Conservation (phyloP, 2,113 vertebrate genomes). For the Tychaedon coryphoeus region DNA sequence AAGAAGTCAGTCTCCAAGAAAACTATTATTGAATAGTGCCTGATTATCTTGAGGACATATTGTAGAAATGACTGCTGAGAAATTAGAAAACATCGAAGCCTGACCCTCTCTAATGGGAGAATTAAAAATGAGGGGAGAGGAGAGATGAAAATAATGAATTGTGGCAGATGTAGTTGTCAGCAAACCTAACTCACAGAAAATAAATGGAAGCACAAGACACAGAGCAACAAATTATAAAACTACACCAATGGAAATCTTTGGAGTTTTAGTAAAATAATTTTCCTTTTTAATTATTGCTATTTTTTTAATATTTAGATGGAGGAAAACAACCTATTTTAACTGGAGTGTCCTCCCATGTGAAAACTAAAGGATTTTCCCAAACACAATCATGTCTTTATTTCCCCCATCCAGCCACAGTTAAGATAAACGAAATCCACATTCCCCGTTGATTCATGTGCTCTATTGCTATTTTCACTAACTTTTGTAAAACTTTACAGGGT, state of each 20-base stretch:
- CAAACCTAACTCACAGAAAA: not conserved
- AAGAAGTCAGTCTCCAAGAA: not conserved
- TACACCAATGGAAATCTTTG: not conserved
- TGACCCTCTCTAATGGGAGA: not conserved
- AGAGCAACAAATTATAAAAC: not conserved
- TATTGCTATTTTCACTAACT: not conserved
- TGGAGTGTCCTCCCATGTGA: not conserved
- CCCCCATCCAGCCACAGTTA: not conserved
- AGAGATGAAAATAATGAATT: not conserved
- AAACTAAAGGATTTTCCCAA: not conserved
- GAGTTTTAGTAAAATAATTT: not conserved
- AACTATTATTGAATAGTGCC: not conserved
- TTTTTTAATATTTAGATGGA: not conserved
- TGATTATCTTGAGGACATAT: not conserved
- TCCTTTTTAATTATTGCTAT: not conserved
- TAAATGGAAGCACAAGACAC: not conserved
- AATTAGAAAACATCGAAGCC: not conserved
- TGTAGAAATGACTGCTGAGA: conserved; percentile 5
- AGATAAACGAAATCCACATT: not conserved
- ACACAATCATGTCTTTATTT: not conserved
- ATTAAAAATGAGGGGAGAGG: not conserved
- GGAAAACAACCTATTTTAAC: not conserved
- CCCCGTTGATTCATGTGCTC: not conserved
- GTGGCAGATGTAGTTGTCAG: not conserved
- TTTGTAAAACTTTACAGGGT: not conserved